A percentile compares a stretch with the other conserved stretches of the same genome.
phyloP scores from a whole-genome alignment of 2,797 vertebrate genomes.

The Muraenolepis orangiensis region DNA sequence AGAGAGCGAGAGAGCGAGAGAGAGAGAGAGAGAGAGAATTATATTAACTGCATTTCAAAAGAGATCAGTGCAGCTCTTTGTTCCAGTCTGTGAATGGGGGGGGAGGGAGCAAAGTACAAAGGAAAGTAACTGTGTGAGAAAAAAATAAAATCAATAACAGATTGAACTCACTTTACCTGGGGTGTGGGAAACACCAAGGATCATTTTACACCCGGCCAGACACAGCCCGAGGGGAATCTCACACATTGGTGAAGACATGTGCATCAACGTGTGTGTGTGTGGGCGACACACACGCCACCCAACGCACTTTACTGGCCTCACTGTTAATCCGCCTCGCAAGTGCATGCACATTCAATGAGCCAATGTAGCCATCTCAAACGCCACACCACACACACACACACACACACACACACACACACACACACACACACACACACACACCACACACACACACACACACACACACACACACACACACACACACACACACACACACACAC shows the following conservation, averaged over 20 bases:
- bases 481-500: conserved; percentile 1
- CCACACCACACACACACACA: not conserved
- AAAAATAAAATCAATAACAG: conserved; percentile 5
- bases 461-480: not conserved
- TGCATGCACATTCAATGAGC: not conserved
- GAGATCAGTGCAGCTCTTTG: not conserved
- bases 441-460: conserved; percentile 1
- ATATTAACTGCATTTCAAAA: not conserved
- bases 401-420: conserved; percentile 2
- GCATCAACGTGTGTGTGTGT: no score
- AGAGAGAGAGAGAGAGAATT: conserved; percentile 13
- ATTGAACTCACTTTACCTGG: not conserved
- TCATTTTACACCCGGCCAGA: not conserved
- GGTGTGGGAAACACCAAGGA: not conserved
- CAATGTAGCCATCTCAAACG: not conserved
- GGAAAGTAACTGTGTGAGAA: not conserved
- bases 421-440: not conserved
- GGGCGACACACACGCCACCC: not conserved
- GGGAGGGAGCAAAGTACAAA: not conserved
- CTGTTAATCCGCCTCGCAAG: not conserved
- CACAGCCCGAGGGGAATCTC: not conserved
- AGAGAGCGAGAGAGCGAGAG: conserved; percentile 9
- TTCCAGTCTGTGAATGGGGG: not conserved
- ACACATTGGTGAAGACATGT: not conserved
- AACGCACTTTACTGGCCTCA: not conserved